Evolutionary conservation across 2,888 invertebrate species (phyloP), one percentile per base, ranked within the genome.

Genomic region (Noctua pronuba): DNA sequence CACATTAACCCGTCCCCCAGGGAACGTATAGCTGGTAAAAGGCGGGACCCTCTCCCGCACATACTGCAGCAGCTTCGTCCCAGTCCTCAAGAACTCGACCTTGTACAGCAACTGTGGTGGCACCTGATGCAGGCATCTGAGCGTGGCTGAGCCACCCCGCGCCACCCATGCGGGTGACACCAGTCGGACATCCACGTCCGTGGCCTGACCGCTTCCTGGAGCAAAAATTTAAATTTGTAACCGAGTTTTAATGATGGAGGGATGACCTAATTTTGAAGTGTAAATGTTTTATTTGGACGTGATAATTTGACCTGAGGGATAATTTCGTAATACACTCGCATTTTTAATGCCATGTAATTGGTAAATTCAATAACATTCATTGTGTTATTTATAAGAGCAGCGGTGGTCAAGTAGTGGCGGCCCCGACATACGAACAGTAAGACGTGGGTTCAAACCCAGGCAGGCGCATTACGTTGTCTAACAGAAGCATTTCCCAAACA

Each of bases 91-190:
- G 91, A 97, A 97, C 88, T 97, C 97, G 79, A 98, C 98, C 95
- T 98, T 98, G 97, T 98, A 98, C 62, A 98, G 97, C 87, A 98
- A 97, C 90, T 98, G 97, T 28, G 97, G 97, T 52, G 97, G 97
- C 80, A 98, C 98, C 93, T 98, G 98, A 95, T 98, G 98, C 74
- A 97, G 97, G 94, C 98, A 98, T 88, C 97, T 97, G 74, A 98
- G 96, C 49, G 97, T 97, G 77, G 98, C 98, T 66, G 98, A 98
- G 70, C 98, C 97, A 55, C 98, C 98, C 83, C 97, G 97, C 75
- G 98, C 97, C 83, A 98, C 98, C 96, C 98, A 98, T 91, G 97
- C 97, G n/a, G 98, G 98, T 69, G 97, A 97, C 76, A 97, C 95
- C 90, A 98, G 95, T 78, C 97, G 97, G 86, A 98, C 98, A 83